These are phyloP conservation scores for Cirrhinus molitorella DNA, from an alignment of 2,797 vertebrate species.

Conservation along the genomic window DNA sequence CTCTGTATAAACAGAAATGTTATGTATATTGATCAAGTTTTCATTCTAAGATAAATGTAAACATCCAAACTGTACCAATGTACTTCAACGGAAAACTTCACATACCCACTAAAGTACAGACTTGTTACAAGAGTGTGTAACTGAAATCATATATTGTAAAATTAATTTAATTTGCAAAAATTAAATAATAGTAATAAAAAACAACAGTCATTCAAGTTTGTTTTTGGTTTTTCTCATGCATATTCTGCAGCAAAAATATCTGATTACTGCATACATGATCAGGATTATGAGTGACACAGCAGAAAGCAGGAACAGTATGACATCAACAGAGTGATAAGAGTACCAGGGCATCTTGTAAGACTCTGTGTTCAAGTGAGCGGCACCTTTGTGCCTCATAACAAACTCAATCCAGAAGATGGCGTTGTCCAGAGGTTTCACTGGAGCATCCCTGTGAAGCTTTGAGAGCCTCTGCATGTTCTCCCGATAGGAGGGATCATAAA, in stretches of 20 bases:
- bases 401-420: slow-evolving; percentile 67
- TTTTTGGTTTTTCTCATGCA: slow-evolving; percentile 32
- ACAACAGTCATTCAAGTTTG: slow-evolving; percentile 9
- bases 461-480: slow-evolving; percentile 66
- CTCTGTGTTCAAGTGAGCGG: slow-evolving; percentile 64
- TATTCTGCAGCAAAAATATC: slow-evolving; percentile 39
- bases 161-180: not conserved
- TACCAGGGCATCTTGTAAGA: slow-evolving; percentile 68
- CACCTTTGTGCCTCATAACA: slow-evolving; percentile 65
- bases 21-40: not conserved
- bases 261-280: slow-evolving; percentile 9
- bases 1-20: not conserved
- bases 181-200: not conserved
- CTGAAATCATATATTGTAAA: not conserved
- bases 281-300: slow-evolving; percentile 24
- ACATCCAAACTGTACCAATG: not conserved
- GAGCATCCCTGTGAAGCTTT: slow-evolving; percentile 64
- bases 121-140: not conserved
- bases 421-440: slow-evolving; percentile 61
- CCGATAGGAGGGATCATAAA: slow-evolving; percentile 60
- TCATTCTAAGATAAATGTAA: not conserved
- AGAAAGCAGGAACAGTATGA: slow-evolving; percentile 54
- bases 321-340: slow-evolving; percentile 62
- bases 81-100: not conserved
- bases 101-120: not conserved